Conservation (phyloP, 1,140 invertebrate genomes). For the Rhopalosiphum maidis region DNA sequence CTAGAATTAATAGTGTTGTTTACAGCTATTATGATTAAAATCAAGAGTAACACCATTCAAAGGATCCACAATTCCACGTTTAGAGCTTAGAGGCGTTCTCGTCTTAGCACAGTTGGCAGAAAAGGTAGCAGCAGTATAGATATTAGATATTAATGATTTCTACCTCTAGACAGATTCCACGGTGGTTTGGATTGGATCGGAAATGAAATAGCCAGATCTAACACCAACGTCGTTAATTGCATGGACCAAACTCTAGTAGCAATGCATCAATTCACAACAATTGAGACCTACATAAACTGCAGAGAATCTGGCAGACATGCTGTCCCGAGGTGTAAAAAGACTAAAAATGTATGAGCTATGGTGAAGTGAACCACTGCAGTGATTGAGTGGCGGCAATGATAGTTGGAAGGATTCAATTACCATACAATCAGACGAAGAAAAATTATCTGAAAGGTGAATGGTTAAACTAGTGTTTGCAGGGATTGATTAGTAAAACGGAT, state of each 20-base stretch:
- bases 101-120: neutral
- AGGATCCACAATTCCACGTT: neutral
- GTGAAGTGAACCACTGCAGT: slow-evolving; percentile 51
- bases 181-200: slow-evolving; percentile 60
- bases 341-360: slow-evolving; percentile 35
- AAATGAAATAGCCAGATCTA: slow-evolving; percentile 54
- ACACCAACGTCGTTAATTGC: slow-evolving; percentile 23
- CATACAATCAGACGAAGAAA: neutral
- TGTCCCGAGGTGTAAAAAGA: slow-evolving; percentile 61
- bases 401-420: too few relatives aligned
- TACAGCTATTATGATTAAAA: neutral
- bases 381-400: neutral
- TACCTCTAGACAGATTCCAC: slow-evolving; percentile 21
- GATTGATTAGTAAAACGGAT: too few relatives aligned
- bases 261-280: too few relatives aligned
- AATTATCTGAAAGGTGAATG: neutral
- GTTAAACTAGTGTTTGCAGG: neutral
- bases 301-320: slow-evolving; percentile 64
- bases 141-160: neutral
- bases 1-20: too few relatives aligned
- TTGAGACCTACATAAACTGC: neutral
- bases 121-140: neutral
- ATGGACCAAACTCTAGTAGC: neutral
- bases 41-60: neutral
- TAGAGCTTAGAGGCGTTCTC: neutral